These are phyloP conservation scores for Oryzias celebensis DNA, from an alignment of 2,113 vertebrate genomes.

Conservation along the genomic window DNA sequence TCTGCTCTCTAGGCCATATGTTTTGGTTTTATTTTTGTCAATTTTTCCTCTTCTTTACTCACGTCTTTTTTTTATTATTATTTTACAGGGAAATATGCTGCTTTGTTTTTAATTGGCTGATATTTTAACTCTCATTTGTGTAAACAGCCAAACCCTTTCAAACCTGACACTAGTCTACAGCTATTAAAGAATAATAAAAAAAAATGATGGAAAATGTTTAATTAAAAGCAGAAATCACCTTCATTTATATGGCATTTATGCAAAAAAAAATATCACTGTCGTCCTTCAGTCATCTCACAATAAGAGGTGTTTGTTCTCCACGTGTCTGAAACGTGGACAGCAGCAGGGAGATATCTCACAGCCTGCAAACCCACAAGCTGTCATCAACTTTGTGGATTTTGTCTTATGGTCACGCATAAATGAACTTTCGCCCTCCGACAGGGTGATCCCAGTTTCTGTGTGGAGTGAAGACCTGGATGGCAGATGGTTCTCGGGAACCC, in stretches of 20 bases:
- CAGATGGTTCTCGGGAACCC: slow-evolving; percentile 44
- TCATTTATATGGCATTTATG: no score
- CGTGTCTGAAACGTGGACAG: slow-evolving; percentile 49
- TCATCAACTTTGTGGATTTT: slow-evolving; percentile 39
- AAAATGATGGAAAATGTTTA: slow-evolving; percentile 3
- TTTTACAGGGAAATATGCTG: no score
- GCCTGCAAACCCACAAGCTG: slow-evolving; percentile 7
- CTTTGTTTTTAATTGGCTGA: no score
- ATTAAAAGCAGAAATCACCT: slow-evolving; percentile 40
- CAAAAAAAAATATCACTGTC: slow-evolving; percentile 57
- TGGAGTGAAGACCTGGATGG: slow-evolving; percentile 29
- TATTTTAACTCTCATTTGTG: no score
- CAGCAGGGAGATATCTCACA: slow-evolving; percentile 36
- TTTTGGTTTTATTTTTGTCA: no score
- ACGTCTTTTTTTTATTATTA: no score
- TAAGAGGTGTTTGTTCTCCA: neutral
- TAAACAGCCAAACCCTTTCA: no score
- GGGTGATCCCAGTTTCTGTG: slow-evolving; percentile 40
- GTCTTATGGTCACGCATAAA: slow-evolving; percentile 28
- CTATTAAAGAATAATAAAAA: no score
- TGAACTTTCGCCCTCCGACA: slow-evolving; percentile 30
- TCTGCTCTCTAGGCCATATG: no score
- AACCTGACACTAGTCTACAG: no score
- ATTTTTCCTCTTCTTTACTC: no score
- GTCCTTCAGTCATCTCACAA: slow-evolving; percentile 12